These are phyloP conservation scores for Dipodomys merriami DNA, from an alignment of 2,113 vertebrate genomes.

Conservation along the genomic window DNA sequence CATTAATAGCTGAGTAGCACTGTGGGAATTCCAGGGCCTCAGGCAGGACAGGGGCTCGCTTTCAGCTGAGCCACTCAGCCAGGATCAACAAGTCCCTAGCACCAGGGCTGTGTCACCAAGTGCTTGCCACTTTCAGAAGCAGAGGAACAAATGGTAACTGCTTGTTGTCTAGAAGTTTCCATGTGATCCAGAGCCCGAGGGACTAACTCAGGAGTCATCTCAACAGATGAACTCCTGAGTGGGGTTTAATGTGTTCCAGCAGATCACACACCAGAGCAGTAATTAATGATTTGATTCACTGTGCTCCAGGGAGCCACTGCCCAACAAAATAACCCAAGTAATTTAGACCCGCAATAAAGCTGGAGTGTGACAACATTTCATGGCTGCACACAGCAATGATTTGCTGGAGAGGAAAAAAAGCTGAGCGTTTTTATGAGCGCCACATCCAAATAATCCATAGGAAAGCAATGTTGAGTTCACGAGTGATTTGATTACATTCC, in stretches of 20 bases:
- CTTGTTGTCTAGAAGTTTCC: slow-evolving; percentile 70
- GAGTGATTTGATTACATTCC: slow-evolving; percentile 80
- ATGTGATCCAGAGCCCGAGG: slow-evolving; percentile 70
- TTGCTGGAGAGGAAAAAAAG: slow-evolving; percentile 71
- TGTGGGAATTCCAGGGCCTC: not conserved
- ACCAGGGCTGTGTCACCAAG: not conserved
- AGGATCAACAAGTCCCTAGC: not conserved
- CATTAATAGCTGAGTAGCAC: too few relatives aligned
- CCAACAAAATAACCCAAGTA: slow-evolving; percentile 83
- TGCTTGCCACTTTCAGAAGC: not conserved
- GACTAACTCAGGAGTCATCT: slow-evolving; percentile 74
- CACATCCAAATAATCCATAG: slow-evolving; percentile 80
- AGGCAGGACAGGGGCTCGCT: too few relatives aligned
- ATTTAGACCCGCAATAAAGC: slow-evolving; percentile 85
- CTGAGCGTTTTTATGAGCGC: slow-evolving; percentile 73
- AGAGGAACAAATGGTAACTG: slow-evolving; percentile 7
- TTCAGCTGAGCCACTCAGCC: not conserved
- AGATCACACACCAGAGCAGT: slow-evolving; percentile 76
- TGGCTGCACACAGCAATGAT: slow-evolving; percentile 75
- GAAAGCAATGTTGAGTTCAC: slow-evolving; percentile 78
- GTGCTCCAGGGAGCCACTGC: slow-evolving; percentile 83
- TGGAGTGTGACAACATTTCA: slow-evolving; percentile 78
- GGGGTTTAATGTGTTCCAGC: slow-evolving; percentile 82
- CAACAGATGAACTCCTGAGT: slow-evolving; percentile 67
- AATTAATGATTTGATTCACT: slow-evolving; percentile 87